Conservation (phyloP, 2,797 vertebrate genomes). For the Periparus ater region DNA sequence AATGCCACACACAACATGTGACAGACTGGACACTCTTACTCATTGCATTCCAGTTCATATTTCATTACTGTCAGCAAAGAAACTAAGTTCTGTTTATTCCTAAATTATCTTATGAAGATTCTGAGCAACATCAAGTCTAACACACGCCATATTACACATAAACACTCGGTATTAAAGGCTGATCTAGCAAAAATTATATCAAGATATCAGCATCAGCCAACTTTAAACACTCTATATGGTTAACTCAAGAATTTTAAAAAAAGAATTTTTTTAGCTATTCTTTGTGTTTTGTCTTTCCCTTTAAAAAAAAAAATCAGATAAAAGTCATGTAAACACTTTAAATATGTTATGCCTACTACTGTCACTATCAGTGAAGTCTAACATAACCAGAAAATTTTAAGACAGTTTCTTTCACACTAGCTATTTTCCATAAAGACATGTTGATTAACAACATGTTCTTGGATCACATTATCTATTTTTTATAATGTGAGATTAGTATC, state of each 20-base stretch:
- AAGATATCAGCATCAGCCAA: neutral
- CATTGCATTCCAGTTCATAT: neutral
- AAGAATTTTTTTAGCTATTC: neutral
- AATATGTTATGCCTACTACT: neutral
- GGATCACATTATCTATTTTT: constrained; percentile 5
- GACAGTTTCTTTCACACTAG: neutral
- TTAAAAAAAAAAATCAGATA: neutral
- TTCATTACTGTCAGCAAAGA: neutral
- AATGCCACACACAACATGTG: neutral
- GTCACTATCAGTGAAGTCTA: neutral
- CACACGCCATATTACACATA: neutral
- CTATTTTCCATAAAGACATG: neutral
- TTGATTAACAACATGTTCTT: constrained; percentile 23
- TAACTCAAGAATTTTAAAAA: neutral
- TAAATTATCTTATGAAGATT: neutral
- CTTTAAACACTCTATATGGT: neutral
- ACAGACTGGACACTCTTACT: neutral
- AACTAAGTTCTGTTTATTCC: neutral
- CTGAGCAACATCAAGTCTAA: neutral
- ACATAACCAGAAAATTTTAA: neutral
- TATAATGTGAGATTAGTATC: neutral
- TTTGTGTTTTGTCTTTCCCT: neutral
- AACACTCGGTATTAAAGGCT: neutral
- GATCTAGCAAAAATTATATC: neutral
- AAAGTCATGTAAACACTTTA: neutral